A percentile compares a stretch with the other conserved stretches of the same genome.
These are phyloP conservation scores for Drosophila bunnanda DNA, from an alignment of 2,888 invertebrate genomes.

Conservation along the genomic window DNA sequence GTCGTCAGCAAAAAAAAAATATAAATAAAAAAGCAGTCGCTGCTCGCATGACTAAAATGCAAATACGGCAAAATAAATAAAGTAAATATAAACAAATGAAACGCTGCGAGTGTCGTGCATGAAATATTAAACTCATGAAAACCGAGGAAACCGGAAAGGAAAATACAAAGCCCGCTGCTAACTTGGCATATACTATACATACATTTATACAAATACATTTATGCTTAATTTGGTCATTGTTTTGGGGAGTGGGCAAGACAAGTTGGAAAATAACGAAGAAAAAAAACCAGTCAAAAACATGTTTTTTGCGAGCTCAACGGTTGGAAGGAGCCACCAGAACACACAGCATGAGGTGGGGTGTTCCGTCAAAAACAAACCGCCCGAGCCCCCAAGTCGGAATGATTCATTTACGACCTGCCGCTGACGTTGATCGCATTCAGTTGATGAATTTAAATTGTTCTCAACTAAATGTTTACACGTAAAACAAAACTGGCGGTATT, in stretches of 20 bases:
- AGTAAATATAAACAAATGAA: constrained; percentile 42
- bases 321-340: constrained; percentile 6
- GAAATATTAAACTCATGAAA: constrained; percentile 50
- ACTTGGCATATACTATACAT: constrained; percentile 12
- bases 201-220: constrained; percentile 24
- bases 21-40: constrained; percentile 15
- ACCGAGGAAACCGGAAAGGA: constrained; percentile 50
- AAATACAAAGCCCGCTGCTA: constrained; percentile 29
- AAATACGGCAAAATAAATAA: constrained; percentile 58
- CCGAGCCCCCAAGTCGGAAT: constrained; percentile 1
- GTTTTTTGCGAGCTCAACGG: constrained; percentile 14
- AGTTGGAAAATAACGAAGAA: constrained; percentile 6
- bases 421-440: constrained; percentile 29
- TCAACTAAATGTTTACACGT: constrained; percentile 18
- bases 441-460: constrained; percentile 44
- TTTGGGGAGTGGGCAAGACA: constrained; percentile 1
- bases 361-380: constrained; percentile 11
- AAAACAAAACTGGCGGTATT: constrained; percentile 1
- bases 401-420: constrained; percentile 33
- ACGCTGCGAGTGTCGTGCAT: constrained; percentile 44
- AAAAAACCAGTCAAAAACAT: constrained; percentile 48
- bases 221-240: constrained; percentile 39
- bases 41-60: constrained; percentile 69
- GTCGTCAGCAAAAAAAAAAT: constrained; percentile 27
- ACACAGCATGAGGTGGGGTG: constrained; percentile 14